Percentiles rank a stretch among this genome's conserved stretches.
These are phyloP conservation scores for Cephus sareptanus DNA, from an alignment of 2,888 invertebrate genomes.

Conservation along the genomic window DNA sequence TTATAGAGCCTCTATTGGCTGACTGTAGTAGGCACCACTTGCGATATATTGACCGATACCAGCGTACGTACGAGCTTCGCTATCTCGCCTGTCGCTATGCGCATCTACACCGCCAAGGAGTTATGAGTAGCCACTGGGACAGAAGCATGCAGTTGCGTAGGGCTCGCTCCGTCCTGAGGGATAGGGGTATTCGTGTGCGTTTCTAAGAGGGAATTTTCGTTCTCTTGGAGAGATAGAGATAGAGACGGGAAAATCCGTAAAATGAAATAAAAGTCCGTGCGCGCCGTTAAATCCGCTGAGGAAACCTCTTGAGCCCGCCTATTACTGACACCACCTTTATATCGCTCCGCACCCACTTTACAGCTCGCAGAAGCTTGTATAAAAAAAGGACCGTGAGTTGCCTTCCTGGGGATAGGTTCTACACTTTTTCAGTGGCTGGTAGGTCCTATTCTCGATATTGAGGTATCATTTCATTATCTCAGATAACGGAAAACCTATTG, in stretches of 20 bases:
- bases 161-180: background rate
- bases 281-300: slow-evolving; percentile 21
- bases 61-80: background rate
- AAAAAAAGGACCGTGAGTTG: background rate
- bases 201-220: background rate
- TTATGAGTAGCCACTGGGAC: background rate
- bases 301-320: background rate
- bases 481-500: background rate
- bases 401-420: background rate
- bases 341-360: background rate
- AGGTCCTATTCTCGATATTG: background rate
- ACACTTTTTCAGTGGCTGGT: background rate
- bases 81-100: background rate
- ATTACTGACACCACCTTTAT: background rate
- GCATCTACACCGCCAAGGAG: background rate
- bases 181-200: background rate
- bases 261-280: slow-evolving; percentile 31
- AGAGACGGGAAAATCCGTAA: slow-evolving; percentile 20
- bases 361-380: background rate
- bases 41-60: background rate
- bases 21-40: background rate
- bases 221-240: background rate
- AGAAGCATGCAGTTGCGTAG: background rate
- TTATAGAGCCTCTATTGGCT: background rate
- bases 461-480: background rate